These are phyloP conservation scores for Muscicapa comitata DNA, from an alignment of 2,797 vertebrate genomes.

Conservation along the genomic window DNA sequence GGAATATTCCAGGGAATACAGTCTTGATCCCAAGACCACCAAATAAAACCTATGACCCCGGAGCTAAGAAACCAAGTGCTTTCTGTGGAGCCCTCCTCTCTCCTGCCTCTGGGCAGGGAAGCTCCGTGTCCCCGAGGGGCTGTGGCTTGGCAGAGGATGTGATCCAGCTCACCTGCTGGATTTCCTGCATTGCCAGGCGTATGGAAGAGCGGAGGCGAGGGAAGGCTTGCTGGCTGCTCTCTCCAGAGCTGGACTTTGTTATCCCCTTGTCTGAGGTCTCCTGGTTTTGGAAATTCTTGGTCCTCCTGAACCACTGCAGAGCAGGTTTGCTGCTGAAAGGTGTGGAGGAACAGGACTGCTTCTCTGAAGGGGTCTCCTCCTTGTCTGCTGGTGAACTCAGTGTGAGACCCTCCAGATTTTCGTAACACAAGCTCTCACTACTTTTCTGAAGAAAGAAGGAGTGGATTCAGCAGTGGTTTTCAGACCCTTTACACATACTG, in stretches of 20 bases:
- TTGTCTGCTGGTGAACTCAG: background rate
- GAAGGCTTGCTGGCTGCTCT: background rate
- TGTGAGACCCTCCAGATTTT: slow-evolving; percentile 48
- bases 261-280: background rate
- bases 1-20: background rate
- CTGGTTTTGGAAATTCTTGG: background rate
- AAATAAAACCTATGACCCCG: background rate
- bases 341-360: background rate
- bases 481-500: background rate
- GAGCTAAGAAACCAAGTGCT: background rate
- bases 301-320: slow-evolving; percentile 25
- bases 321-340: background rate
- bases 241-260: background rate
- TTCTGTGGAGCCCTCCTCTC: background rate
- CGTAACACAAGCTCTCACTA: slow-evolving; percentile 51
- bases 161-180: slow-evolving; percentile 62
- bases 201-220: slow-evolving; percentile 72
- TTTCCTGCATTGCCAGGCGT: slow-evolving; percentile 71
- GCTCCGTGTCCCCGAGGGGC: background rate
- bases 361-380: background rate
- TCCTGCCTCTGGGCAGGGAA: background rate
- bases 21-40: background rate
- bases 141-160: background rate
- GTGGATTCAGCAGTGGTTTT: background rate
- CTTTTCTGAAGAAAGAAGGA: slow-evolving; percentile 45